These are phyloP conservation scores for Schmidtea mediterranea DNA, from an alignment of 1,140 invertebrate species.

Conservation along the genomic window DNA sequence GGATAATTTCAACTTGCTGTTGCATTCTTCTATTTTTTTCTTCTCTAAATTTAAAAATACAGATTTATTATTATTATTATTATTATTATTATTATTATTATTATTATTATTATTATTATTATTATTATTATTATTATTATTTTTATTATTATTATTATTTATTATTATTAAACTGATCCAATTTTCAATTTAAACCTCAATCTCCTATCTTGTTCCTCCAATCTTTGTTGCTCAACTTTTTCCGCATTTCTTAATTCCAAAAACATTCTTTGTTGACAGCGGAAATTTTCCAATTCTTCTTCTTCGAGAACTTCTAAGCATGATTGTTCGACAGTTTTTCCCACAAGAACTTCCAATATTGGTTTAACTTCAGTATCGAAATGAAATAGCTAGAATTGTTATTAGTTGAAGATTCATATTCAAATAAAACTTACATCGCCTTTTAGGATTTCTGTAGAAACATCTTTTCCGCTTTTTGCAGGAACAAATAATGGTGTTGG, in stretches of 20 bases:
- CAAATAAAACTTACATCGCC: constrained; percentile 38
- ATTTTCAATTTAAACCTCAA: constrained; percentile 31
- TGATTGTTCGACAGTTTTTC: constrained; percentile 56
- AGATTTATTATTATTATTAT: not conserved
- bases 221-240: constrained; percentile 41
- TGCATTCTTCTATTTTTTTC: constrained; percentile 18
- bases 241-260: constrained; percentile 46
- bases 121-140: too few relatives aligned
- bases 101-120: too few relatives aligned
- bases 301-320: constrained; percentile 41
- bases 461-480: constrained; percentile 47
- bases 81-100: not conserved
- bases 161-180: not conserved
- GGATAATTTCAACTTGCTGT: constrained; percentile 33
- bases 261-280: constrained; percentile 45
- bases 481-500: constrained; percentile 41
- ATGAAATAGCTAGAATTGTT: constrained; percentile 31
- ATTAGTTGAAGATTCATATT: constrained; percentile 1
- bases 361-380: constrained; percentile 62
- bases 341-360: constrained; percentile 54
- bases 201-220: constrained; percentile 42
- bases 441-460: constrained; percentile 50
- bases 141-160: not conserved
- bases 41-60: constrained; percentile 3
- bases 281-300: constrained; percentile 35